Base-by-base conservation (phyloP, 2,888 invertebrate species). In the Orthosia cruda region DNA sequence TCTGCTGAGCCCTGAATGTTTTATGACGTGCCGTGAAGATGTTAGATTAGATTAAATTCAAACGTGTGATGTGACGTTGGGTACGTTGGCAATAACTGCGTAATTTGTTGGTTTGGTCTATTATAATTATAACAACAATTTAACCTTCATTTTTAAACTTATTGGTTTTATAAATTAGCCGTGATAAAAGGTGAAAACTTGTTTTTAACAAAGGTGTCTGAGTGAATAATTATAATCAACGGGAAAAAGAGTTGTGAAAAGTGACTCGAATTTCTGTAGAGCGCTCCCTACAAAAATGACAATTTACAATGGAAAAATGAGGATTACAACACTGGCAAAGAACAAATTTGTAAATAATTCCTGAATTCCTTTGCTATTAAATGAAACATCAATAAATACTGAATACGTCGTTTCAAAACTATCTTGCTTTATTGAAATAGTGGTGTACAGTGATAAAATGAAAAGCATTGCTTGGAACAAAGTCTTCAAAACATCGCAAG, bases 21-120 rank as follows among this genome's bases (percentile, higher is more conserved):
- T 95, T 95, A 95, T 93, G 91, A 91, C 89, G 80, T 84, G 74
- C 86, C 88, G 88, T 89, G 88, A 93, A 93, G 92, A 94, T 93
- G 91, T 90, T 91, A 90, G 92, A 90, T 91, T 89, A 93, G 94
- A 95, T 95, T 94, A 94, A 92, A 93, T 92, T 91, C 86, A 74
- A 90, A 90, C 80, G 84, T 86, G 78, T 74, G 55, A 78, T 74
- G 65, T 80, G 26, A 69, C 58, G 49, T 71, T 74, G 13, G 55
- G 40, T 52, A 73, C 62, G 26, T 80, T 64, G 4, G 45, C 74
- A 74, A 69, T 74, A 69, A 50, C 63, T 13, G 3, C 5, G 13
- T 71, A 62, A 75, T 67, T 71, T 11, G 13, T n/a, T 58, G 58
- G 23, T 52, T 26, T 52, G 12, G n/a, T 1, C 4, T n/a, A 20